Evolutionary conservation across 2,113 vertebrate species (phyloP).

Genomic region (Entelurus aequoreus): DNA sequence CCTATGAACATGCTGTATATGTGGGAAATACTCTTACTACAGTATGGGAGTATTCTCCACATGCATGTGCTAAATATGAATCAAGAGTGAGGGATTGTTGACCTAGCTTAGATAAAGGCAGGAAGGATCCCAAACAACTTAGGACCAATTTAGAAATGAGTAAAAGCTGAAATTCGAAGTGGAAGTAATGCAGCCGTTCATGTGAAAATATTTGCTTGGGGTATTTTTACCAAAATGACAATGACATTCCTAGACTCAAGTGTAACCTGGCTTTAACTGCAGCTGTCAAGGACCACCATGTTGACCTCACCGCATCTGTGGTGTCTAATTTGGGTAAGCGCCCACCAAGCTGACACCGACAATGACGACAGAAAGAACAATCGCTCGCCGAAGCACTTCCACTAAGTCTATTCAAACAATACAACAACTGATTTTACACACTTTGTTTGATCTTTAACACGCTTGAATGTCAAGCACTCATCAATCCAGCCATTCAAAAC

Average conservation of each 20-base stretch:
- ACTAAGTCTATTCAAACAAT: not conserved
- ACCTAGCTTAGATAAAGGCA: not conserved
- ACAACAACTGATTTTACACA: not conserved
- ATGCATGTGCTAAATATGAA: not conserved
- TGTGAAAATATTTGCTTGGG: conserved; percentile 16
- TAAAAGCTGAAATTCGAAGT: not conserved
- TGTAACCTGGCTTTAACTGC: conserved; percentile 17
- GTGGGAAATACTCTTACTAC: too few species aligned
- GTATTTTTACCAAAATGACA: conserved; percentile 32
- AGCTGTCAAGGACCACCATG: conserved; percentile 48
- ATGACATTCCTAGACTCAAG: conserved; percentile 21
- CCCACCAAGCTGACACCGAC: conserved; percentile 27
- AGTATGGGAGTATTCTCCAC: too few species aligned
- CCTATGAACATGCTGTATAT: too few species aligned
- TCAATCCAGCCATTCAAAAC: not conserved
- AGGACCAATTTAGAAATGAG: not conserved
- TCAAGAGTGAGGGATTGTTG: not conserved
- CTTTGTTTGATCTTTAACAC: too few species aligned
- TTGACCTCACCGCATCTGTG: conserved; percentile 40
- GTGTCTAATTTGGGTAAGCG: conserved; percentile 35
- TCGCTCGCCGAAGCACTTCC: not conserved
- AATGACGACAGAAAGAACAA: conserved; percentile 29
- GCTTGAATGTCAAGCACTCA: not conserved
- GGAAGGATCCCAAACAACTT: not conserved
- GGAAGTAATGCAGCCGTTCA: conserved; percentile 5